Conservation (phyloP, 2,113 vertebrate species). For the Callionymus lyra region DNA sequence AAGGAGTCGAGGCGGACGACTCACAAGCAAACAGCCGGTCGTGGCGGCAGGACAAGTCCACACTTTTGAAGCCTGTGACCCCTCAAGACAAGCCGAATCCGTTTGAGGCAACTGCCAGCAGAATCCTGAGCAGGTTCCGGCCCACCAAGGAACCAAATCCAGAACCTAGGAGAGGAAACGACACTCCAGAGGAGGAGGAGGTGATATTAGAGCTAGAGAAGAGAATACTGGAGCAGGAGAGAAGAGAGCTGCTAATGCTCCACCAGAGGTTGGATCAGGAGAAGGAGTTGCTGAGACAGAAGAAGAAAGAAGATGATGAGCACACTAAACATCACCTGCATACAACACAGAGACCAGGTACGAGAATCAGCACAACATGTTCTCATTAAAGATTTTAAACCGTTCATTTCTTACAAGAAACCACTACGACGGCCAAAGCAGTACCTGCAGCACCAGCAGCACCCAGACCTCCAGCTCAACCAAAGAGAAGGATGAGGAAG, state of each 20-base stretch:
- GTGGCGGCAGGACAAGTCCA: conserved; percentile 24
- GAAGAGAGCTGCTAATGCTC: conserved; percentile 51
- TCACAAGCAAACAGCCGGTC: conserved; percentile 24
- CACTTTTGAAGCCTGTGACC: conserved; percentile 25
- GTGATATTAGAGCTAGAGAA: conserved; percentile 37
- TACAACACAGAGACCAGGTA: conserved; percentile 55
- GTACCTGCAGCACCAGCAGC: conserved; percentile 11
- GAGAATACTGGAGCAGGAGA: conserved; percentile 49
- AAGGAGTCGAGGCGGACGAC: conserved; percentile 2
- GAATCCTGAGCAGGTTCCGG: conserved; percentile 21
- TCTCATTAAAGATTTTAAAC: neutral
- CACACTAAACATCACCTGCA: conserved; percentile 23
- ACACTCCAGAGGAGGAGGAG: conserved; percentile 44
- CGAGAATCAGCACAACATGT: neutral
- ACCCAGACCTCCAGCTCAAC: conserved; percentile 30
- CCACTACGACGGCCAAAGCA: conserved; percentile 30
- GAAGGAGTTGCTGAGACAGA: conserved; percentile 54
- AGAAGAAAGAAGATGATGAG: conserved; percentile 42
- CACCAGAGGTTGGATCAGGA: conserved; percentile 63
- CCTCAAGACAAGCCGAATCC: conserved; percentile 10
- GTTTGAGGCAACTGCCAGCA: conserved; percentile 21
- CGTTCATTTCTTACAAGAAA: conserved; percentile 22
- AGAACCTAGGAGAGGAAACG: conserved; percentile 41
- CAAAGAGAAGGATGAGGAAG: conserved; percentile 55
- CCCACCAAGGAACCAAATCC: conserved; percentile 56